Conservation (phyloP, 2,888 invertebrate species). For the Fabriciana adippe region DNA sequence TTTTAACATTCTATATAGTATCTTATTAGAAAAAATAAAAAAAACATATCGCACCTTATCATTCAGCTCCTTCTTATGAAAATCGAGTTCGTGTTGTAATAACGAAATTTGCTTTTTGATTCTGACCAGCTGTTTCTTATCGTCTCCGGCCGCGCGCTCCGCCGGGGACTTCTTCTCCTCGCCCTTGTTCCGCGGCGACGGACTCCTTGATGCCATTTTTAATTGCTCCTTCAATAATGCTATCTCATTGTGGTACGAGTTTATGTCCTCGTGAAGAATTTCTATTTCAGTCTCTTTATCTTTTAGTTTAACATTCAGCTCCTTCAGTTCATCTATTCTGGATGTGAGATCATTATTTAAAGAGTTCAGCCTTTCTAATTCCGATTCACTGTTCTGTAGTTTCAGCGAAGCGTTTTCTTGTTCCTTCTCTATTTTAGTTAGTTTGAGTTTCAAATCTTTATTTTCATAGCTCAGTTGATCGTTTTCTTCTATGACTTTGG, state of each 20-base stretch:
- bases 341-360: conserved; percentile 65
- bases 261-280: conserved; percentile 76
- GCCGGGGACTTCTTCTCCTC: conserved; percentile 76
- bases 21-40: background rate
- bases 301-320: conserved; percentile 68
- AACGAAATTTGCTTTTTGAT: conserved; percentile 71
- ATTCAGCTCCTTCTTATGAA: conserved; percentile 75
- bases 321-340: conserved; percentile 70
- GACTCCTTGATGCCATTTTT: conserved; percentile 75
- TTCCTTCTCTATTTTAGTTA: conserved; percentile 73
- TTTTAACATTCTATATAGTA: background rate
- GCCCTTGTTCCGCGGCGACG: conserved; percentile 83
- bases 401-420: conserved; percentile 71
- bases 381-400: conserved; percentile 67
- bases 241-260: conserved; percentile 77
- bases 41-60: conserved; percentile 60
- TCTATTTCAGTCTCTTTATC: conserved; percentile 82
- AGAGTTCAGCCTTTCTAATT: conserved; percentile 64
- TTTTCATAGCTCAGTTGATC: conserved; percentile 60
- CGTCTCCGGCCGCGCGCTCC: conserved; percentile 80
- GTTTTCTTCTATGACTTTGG: conserved; percentile 70
- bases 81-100: conserved; percentile 74
- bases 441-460: conserved; percentile 65
- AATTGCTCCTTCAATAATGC: conserved; percentile 71
- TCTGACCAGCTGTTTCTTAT: conserved; percentile 82